Percentiles rank a stretch among this genome's conserved stretches.
phyloP scores from a whole-genome alignment of 2,888 invertebrate genomes.

The Drosophila meridionalis region DNA sequence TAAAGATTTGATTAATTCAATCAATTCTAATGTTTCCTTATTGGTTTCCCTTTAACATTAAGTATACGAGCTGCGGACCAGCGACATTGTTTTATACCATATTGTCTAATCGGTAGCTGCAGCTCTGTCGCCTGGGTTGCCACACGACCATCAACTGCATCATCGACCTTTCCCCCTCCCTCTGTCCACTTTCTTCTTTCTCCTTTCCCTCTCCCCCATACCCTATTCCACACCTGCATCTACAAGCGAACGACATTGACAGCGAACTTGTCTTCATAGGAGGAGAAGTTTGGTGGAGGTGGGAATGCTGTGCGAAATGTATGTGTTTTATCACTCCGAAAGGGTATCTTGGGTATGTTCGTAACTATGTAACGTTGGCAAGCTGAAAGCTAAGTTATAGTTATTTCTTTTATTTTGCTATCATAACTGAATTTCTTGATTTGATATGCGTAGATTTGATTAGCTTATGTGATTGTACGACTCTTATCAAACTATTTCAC shows the following conservation, averaged over 20 bases:
- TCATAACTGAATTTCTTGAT: too few relatives aligned
- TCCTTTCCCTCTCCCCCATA: too few relatives aligned
- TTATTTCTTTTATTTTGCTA: too few relatives aligned
- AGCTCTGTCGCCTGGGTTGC: constrained; percentile 33
- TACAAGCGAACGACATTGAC: constrained; percentile 65
- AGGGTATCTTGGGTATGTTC: too few relatives aligned
- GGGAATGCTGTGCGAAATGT: background rate
- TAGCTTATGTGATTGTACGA: too few relatives aligned
- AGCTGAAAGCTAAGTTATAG: too few relatives aligned
- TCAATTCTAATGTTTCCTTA: background rate
- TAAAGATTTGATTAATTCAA: too few relatives aligned
- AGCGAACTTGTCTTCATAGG: constrained; percentile 56
- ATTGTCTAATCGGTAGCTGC: constrained; percentile 15
- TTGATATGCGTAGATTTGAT: too few relatives aligned
- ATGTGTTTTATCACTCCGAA: too few relatives aligned
- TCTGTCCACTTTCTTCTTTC: background rate
- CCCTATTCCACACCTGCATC: background rate
- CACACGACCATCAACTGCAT: constrained; percentile 34
- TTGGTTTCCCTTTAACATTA: constrained; percentile 22
- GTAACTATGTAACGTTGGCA: too few relatives aligned
- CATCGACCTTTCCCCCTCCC: background rate
- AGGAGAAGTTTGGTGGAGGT: background rate
- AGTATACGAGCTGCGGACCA: constrained; percentile 10
- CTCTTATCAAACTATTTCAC: too few relatives aligned
- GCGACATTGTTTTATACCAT: background rate